phyloP scores from a whole-genome alignment of 2,797 vertebrate genomes.

The Hozukius guyotensis region DNA sequence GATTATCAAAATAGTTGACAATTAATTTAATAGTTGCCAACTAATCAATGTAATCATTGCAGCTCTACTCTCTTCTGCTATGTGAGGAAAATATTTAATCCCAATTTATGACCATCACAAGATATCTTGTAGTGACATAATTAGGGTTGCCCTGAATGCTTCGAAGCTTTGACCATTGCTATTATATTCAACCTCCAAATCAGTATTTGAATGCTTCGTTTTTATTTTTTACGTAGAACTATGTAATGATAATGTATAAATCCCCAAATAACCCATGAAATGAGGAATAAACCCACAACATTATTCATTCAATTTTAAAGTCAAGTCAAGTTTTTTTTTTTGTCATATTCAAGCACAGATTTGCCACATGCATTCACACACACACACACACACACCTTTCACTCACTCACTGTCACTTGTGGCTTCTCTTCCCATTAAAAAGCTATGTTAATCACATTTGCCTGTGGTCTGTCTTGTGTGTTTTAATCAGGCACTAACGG shows the following conservation, averaged over 20 bases:
- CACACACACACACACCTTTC: slow-evolving; percentile 14
- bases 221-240: too few species aligned
- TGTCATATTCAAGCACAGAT: neutral
- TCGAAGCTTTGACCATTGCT: too few species aligned
- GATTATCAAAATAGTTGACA: too few species aligned
- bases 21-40: too few species aligned
- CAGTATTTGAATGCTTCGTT: too few species aligned
- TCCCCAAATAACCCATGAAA: too few species aligned
- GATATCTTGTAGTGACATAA: neutral
- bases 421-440: slow-evolving; percentile 31
- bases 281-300: too few species aligned
- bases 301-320: neutral
- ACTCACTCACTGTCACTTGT: slow-evolving; percentile 34
- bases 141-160: neutral
- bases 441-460: slow-evolving; percentile 56
- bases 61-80: neutral
- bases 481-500: slow-evolving; percentile 90
- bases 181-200: too few species aligned
- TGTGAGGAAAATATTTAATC: neutral
- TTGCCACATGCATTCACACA: neutral
- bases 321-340: neutral
- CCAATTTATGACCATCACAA: neutral
- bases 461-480: slow-evolving; percentile 62
- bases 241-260: too few species aligned
- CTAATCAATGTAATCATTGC: too few species aligned